Evolutionary conservation across 2,888 invertebrate species (phyloP), one percentile per base, ranked within the genome.

Genomic region (Mythimna lalbum): DNA sequence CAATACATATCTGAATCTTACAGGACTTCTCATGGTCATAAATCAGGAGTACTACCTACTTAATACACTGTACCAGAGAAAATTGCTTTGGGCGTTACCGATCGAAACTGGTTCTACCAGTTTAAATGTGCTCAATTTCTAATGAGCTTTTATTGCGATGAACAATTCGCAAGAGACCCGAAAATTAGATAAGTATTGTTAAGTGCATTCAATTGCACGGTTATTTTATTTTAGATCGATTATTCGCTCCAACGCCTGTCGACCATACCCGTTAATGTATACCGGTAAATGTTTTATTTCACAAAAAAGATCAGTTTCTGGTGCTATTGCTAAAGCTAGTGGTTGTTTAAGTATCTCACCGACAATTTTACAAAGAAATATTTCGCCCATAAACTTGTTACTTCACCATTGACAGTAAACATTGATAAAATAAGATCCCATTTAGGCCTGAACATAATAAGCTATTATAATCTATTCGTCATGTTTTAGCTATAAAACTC

Each of bases 191-290:
- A 68, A 78, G 78, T 73, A 79, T 81, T 83, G 74, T 84, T 79
- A 85, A 88, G 87, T 81, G 85, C 86, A 86, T 86, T 88, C 88
- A 89, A 90, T 87, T 88, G 88, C 85, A 53, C 61, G 78, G 83
- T 87, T 88, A 87, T 89, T 90, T 89, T 87, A 89, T 90, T 89
- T 89, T 78, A 76, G 85, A 89, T 89, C 92, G 87, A 93, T 93
- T 93, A 92, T 89, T 86, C 92, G 94, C 88, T 92, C 87, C 88
- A 90, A 83, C 89, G 93, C 89, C 81, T 90, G 81, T 88, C 88
- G 88, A 89, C 83, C 82, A 80, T 78, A 73, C 71, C 83, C 73
- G 83, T 84, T 83, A 85, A 82, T 82, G 69, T 80, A 67, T 78
- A 90, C 84, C 90, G 88, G 89, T 88, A 88, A 83, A 87, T 76